Evolutionary conservation across 2,797 vertebrate species (phyloP).

Genomic region (Scyliorhinus canicula): DNA sequence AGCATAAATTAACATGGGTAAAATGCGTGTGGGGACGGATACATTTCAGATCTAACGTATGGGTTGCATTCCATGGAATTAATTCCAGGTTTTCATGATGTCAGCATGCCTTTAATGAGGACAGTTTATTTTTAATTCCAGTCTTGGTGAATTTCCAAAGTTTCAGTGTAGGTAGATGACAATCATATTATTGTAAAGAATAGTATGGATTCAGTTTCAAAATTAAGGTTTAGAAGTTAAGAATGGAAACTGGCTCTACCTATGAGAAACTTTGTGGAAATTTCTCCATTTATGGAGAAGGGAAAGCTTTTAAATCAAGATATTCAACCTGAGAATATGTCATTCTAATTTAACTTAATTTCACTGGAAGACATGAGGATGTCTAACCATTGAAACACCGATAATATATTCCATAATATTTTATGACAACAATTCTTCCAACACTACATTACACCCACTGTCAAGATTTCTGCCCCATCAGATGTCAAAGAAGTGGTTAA

Average conservation of each 20-base stretch:
- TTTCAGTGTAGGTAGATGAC: background rate
- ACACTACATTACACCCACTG: background rate
- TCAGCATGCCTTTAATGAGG: background rate
- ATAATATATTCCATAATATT: background rate
- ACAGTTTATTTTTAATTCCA: background rate
- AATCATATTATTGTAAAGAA: background rate
- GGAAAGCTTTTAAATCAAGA: background rate
- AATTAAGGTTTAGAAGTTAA: background rate
- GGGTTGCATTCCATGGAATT: background rate
- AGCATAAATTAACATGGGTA: background rate
- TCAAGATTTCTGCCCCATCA: background rate
- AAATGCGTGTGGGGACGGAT: background rate
- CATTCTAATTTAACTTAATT: background rate
- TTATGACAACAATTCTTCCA: background rate
- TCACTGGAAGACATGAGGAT: background rate
- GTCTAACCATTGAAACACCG: background rate
- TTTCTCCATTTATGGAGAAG: background rate
- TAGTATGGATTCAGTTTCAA: background rate
- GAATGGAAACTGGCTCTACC: background rate
- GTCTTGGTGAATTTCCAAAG: background rate
- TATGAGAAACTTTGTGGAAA: background rate
- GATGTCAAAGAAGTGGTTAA: no score
- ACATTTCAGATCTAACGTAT: background rate
- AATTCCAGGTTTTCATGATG: background rate
- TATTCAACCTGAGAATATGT: background rate